Evolutionary conservation across 2,113 vertebrate genomes (phyloP).

Genomic region (Chitala chitala): DNA sequence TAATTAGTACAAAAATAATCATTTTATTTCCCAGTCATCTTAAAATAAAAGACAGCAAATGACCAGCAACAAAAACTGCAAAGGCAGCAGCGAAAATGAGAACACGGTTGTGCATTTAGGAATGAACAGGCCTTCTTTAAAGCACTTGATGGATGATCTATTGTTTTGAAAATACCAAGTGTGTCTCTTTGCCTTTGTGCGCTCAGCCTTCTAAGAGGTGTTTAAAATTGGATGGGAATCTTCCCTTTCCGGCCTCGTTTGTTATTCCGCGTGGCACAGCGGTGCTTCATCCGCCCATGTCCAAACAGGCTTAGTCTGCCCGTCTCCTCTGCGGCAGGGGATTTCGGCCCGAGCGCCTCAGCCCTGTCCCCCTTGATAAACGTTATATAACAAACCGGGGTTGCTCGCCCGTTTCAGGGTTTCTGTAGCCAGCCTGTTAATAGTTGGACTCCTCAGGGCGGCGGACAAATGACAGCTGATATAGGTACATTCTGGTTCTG

Average conservation of each 20-base stretch:
- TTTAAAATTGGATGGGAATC: conserved; percentile 4
- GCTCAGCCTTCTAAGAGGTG: background rate
- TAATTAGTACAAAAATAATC: no score
- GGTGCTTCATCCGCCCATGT: background rate
- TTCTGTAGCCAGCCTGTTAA: background rate
- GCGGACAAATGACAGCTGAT: background rate
- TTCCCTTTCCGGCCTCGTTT: background rate
- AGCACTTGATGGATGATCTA: background rate
- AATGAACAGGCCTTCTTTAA: background rate
- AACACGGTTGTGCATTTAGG: background rate
- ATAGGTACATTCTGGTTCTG: background rate
- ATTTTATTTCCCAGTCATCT: no score
- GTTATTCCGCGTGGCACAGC: background rate
- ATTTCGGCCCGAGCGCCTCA: background rate
- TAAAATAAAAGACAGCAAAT: no score
- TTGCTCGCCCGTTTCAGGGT: background rate
- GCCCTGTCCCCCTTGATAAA: conserved; percentile 11
- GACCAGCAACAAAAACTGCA: background rate
- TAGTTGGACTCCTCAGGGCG: background rate
- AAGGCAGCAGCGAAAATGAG: background rate
- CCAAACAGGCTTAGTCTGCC: conserved; percentile 8
- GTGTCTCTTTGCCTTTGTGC: background rate
- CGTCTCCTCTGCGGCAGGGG: conserved; percentile 15
- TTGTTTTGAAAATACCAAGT: background rate
- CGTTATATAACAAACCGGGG: conserved; percentile 9